Conservation (phyloP, 1,140 invertebrate species). For the Pogonomyrmex barbatus region DNA sequence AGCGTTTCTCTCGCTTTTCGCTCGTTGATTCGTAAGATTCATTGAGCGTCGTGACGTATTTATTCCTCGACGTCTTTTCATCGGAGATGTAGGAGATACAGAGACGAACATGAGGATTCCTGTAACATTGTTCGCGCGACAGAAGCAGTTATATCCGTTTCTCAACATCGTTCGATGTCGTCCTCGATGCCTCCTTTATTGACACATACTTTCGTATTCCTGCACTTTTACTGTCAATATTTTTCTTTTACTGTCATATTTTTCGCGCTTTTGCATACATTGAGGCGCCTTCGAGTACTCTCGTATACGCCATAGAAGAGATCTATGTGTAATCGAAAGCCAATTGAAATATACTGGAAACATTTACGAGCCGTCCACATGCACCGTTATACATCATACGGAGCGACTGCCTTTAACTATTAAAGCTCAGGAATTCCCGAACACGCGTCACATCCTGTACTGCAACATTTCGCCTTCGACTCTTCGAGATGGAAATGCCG, state of each 20-base stretch:
- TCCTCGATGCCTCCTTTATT: background rate
- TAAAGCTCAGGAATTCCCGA: background rate
- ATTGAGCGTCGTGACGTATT: slow-evolving; percentile 3
- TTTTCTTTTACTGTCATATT: slow-evolving; percentile 35
- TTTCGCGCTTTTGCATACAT: background rate
- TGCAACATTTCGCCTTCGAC: slow-evolving; percentile 4
- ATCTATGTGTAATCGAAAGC: background rate
- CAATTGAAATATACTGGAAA: slow-evolving; percentile 5
- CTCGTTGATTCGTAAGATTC: slow-evolving; percentile 5
- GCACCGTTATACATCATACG: slow-evolving; percentile 11
- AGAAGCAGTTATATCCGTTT: background rate
- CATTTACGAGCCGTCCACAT: background rate
- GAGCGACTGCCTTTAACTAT: background rate
- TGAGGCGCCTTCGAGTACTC: background rate
- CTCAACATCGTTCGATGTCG: background rate
- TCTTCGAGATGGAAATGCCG: background rate
- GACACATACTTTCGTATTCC: background rate
- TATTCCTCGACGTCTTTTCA: background rate
- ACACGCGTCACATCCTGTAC: background rate
- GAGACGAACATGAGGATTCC: background rate
- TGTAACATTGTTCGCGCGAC: background rate
- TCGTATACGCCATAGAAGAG: background rate
- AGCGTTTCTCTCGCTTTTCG: background rate
- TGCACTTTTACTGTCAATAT: slow-evolving; percentile 2
- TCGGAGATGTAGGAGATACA: background rate